Percentiles rank a stretch among this genome's conserved stretches.
phyloP scores from a whole-genome alignment of 2,797 vertebrate species.

The Antrozous pallidus region DNA sequence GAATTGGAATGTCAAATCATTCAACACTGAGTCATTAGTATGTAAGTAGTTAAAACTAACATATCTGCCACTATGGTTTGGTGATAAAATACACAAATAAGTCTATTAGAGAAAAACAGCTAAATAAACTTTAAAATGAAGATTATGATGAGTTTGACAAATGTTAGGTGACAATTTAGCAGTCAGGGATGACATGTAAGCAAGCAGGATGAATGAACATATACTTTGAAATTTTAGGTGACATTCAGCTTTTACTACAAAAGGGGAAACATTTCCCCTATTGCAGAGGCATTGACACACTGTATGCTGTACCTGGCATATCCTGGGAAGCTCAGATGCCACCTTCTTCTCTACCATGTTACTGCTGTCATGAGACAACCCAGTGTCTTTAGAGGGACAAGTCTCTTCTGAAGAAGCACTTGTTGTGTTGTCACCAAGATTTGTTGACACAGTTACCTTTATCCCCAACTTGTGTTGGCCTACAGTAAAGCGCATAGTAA shows the following conservation, averaged over 20 bases:
- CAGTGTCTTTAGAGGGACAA: constrained; percentile 80
- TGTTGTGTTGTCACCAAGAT: constrained; percentile 83
- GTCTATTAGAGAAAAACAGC: constrained; percentile 72
- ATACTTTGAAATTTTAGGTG: constrained; percentile 70
- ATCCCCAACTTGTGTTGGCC: constrained; percentile 86
- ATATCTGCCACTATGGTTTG: constrained; percentile 63
- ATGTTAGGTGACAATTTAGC: constrained; percentile 81
- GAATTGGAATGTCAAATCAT: constrained; percentile 75
- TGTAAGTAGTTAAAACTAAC: constrained; percentile 74
- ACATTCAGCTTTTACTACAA: constrained; percentile 69
- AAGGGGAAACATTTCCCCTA: constrained; percentile 78
- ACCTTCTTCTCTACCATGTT: constrained; percentile 81
- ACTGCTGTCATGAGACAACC: constrained; percentile 82
- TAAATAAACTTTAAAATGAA: constrained; percentile 68
- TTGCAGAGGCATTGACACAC: constrained; percentile 81
- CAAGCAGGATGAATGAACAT: constrained; percentile 76
- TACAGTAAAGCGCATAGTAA: constrained; percentile 80
- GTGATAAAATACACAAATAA: constrained; percentile 73
- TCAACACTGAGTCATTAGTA: constrained; percentile 71
- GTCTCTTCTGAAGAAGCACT: constrained; percentile 79
- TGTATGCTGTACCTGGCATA: constrained; percentile 88
- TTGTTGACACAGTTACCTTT: constrained; percentile 85
- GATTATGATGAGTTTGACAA: constrained; percentile 76
- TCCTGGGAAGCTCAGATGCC: constrained; percentile 84
- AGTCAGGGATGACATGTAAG: constrained; percentile 79